Evolutionary conservation across 2,888 invertebrate genomes (phyloP).

Genomic region (Argyresthia albistria): DNA sequence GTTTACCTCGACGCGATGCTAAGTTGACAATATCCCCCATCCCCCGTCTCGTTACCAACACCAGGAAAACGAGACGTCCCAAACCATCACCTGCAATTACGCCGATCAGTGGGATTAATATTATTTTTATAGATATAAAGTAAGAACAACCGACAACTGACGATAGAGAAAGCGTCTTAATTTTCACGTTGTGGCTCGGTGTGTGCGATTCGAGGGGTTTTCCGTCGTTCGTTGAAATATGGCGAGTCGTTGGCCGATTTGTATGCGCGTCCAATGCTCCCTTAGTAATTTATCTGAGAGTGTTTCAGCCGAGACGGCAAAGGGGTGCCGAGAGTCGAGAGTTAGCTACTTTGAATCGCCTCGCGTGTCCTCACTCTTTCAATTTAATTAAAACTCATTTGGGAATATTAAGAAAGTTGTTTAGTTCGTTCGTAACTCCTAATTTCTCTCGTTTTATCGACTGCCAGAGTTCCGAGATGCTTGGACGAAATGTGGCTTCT

Average conservation of each 20-base stretch:
- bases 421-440: slow-evolving; percentile 54
- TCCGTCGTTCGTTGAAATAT: slow-evolving; percentile 49
- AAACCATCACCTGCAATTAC: slow-evolving; percentile 35
- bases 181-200: slow-evolving; percentile 28
- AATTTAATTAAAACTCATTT: slow-evolving; percentile 71
- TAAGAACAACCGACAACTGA: slow-evolving; percentile 28
- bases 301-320: slow-evolving; percentile 43
- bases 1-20: slow-evolving; percentile 47
- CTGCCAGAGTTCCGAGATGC: slow-evolving; percentile 56
- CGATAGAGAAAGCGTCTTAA: slow-evolving; percentile 53
- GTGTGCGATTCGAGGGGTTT: slow-evolving; percentile 55
- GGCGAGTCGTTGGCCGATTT: slow-evolving; percentile 54
- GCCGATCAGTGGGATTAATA: no score
- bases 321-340: slow-evolving; percentile 34
- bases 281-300: slow-evolving; percentile 64
- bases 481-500: slow-evolving; percentile 59
- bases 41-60: slow-evolving; percentile 39
- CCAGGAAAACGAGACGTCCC: slow-evolving; percentile 1
- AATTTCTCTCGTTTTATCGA: slow-evolving; percentile 50
- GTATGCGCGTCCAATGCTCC: slow-evolving; percentile 54
- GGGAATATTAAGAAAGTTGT: slow-evolving; percentile 62
- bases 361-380: slow-evolving; percentile 56
- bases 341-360: slow-evolving; percentile 35
- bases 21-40: slow-evolving; percentile 38
- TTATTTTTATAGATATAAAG: slow-evolving; percentile 48